phyloP scores from a whole-genome alignment of 2,113 vertebrate genomes.

The Daubentonia madagascariensis region DNA sequence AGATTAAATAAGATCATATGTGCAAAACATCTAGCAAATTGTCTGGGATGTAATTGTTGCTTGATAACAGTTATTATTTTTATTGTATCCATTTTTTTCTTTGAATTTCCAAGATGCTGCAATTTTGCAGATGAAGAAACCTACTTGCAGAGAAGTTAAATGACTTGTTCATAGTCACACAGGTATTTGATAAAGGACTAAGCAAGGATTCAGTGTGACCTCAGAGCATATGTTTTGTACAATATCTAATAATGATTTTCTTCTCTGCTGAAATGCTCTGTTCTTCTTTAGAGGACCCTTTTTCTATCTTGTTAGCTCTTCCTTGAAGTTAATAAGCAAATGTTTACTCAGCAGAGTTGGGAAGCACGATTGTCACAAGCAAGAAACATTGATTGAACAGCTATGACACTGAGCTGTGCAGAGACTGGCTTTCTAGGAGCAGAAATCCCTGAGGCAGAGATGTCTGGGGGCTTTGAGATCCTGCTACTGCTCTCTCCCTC shows the following conservation, averaged over 20 bases:
- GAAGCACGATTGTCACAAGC: neutral
- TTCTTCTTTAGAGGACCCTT: neutral
- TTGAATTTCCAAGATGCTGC: too few species aligned
- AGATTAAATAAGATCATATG: neutral
- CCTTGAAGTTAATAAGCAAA: neutral
- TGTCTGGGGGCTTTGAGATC: neutral
- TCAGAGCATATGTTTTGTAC: neutral
- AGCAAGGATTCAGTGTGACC: neutral
- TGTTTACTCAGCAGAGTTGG: too few species aligned
- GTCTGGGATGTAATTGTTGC: neutral
- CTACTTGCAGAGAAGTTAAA: neutral
- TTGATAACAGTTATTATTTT: neutral
- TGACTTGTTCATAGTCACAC: neutral
- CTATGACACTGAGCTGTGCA: neutral
- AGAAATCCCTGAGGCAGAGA: neutral
- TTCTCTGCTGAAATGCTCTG: neutral
- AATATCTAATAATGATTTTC: neutral
- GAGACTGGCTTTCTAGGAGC: neutral
- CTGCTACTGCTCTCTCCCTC: neutral
- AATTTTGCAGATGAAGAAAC: neutral
- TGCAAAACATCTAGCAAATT: neutral
- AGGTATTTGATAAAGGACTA: neutral
- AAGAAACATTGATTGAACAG: neutral
- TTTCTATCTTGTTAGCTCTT: neutral
- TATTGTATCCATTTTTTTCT: neutral